These are phyloP conservation scores for Poliocrania exsul DNA, from an alignment of 2,797 vertebrate species.

Conservation along the genomic window DNA sequence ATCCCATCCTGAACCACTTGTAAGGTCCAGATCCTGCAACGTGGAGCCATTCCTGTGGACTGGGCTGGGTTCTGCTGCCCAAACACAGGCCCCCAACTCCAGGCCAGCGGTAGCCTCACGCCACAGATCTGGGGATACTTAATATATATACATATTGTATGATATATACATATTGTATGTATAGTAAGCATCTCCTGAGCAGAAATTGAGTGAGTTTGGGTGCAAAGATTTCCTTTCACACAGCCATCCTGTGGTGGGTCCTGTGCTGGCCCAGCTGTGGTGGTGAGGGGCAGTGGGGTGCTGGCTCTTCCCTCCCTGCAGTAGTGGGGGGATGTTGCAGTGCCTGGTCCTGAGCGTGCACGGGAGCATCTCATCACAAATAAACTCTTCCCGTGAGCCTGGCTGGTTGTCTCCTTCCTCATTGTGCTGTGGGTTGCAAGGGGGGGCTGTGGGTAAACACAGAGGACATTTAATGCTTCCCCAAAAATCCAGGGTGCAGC, in stretches of 20 bases:
- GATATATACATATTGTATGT: not conserved
- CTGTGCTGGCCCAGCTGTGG: accelerated
- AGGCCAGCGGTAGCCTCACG: accelerated
- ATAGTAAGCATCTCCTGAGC: not conserved
- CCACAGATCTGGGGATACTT: not conserved
- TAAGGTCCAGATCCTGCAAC: not conserved
- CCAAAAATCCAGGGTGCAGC: not conserved
- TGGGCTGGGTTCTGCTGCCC: not conserved
- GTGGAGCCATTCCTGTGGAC: accelerated
- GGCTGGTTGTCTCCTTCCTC: not conserved
- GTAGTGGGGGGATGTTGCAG: accelerated
- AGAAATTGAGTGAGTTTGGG: not conserved
- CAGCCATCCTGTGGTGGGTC: accelerated
- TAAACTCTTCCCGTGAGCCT: not conserved
- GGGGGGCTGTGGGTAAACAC: not conserved
- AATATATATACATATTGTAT: not conserved
- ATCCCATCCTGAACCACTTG: not conserved
- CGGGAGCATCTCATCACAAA: not conserved
- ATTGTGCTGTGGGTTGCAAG: not conserved
- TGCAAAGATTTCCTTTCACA: not conserved
- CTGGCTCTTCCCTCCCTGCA: accelerated
- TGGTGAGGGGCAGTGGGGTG: accelerated
- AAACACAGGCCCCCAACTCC: accelerated
- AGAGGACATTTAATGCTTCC: not conserved
- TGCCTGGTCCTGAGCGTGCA: not conserved